Base-by-base conservation (phyloP, 1,140 invertebrate genomes). In the Ips nitidus region DNA sequence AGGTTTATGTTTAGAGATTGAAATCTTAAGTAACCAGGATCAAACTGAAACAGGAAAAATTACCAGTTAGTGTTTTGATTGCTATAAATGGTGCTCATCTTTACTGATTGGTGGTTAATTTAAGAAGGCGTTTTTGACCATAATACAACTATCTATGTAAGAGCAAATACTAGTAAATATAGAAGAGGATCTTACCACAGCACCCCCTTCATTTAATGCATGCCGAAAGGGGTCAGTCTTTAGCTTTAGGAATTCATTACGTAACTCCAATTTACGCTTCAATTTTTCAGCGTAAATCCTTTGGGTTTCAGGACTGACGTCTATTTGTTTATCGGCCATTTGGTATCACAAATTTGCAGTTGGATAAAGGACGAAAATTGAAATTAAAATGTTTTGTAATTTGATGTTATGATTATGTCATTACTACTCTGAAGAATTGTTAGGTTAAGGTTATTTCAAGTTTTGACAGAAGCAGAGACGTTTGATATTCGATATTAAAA, bases 231-330 rank as follows among this genome's bases (percentile, higher is more conserved):
- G 92, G 78, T 92, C 88, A 1, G 84, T 84, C 42, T 80, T 78
- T 75, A 89, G 83, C 80, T 88, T 90, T n/a, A 90, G 75, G 78
- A 87, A 93, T 76, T 91, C 83, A n/a, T 83, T 75, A 72, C 89
- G 85, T 59, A 89, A 79, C 40, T 79, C 76, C 43, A 81, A 76
- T 71, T 86, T 83, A 70, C 86, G 81, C 62, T 83, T 80, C 2
- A 84, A 82, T 75, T 85, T 85, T 75, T 85, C 83, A 77, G 86
- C 80, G 41, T 87, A 75, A 42, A 87, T 72, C 74, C 84, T 73
- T 66, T 72, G 75, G 66, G 83, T 53, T 52, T 73, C 66, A 2
- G 67, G 53, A 50, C 59, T 53, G 56, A 74, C 41, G 70, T 76
- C 76, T 57, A 62, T 73, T 45, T 71, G 64, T 5, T 63, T 38